Conservation (phyloP, 2,888 invertebrate genomes). For the Coelopa pilipes region DNA sequence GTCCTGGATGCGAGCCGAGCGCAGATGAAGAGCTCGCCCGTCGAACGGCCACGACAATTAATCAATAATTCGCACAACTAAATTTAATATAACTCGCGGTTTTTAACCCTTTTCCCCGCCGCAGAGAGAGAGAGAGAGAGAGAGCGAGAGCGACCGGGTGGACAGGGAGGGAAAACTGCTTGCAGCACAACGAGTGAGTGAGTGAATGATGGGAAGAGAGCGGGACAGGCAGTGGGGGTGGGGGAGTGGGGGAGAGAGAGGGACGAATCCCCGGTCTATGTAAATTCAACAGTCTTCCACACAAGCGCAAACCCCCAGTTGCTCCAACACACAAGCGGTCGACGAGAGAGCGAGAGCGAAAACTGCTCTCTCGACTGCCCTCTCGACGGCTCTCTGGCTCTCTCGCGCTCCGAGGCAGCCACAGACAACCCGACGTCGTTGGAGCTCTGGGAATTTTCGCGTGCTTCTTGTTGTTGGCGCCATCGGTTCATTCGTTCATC, state of each 20-base stretch:
- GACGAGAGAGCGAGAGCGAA: slow-evolving; percentile 1
- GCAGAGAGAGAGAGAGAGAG: not conserved
- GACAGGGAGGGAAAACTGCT: not conserved
- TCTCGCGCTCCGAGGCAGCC: slow-evolving; percentile 30
- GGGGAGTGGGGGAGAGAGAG: not conserved
- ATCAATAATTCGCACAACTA: slow-evolving; percentile 42
- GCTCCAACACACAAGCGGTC: slow-evolving; percentile 30
- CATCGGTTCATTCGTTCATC: not conserved
- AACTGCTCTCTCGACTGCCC: not conserved
- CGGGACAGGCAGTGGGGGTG: not conserved
- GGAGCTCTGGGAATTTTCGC: not conserved
- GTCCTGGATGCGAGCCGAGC: too few species aligned
- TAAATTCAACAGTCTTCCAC: slow-evolving; percentile 14
- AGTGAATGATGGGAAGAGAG: too few species aligned
- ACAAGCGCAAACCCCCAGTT: not conserved
- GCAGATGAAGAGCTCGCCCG: not conserved
- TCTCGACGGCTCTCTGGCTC: not conserved
- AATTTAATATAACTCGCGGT: slow-evolving; percentile 33
- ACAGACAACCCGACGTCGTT: slow-evolving; percentile 37
- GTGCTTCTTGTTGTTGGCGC: not conserved
- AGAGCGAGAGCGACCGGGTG: not conserved
- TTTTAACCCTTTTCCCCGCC: slow-evolving; percentile 38
- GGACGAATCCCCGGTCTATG: not conserved
- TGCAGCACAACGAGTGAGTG: not conserved
- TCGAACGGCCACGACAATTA: slow-evolving; percentile 32